A percentile compares a stretch with the other conserved stretches of the same genome.
phyloP scores from a whole-genome alignment of 2,888 invertebrate genomes.

The Syrista parreyssii region DNA sequence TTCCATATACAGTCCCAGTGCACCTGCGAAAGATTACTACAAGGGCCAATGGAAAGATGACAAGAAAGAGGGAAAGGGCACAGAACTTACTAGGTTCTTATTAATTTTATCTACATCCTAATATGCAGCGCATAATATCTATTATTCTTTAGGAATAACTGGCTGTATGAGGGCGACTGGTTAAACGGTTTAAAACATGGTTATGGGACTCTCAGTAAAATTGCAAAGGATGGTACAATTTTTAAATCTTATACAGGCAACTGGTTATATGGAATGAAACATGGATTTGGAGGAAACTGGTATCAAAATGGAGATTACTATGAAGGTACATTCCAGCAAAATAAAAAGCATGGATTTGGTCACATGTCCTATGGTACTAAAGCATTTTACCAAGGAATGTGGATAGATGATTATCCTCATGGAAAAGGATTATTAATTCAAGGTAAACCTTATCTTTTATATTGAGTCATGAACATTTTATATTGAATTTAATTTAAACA shows the following conservation, averaged over 20 bases:
- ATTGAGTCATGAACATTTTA: not conserved
- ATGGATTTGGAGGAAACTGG: conserved; percentile 71
- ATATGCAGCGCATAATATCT: not conserved
- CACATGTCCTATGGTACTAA: conserved; percentile 73
- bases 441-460: conserved; percentile 55
- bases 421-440: conserved; percentile 71
- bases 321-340: conserved; percentile 69
- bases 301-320: conserved; percentile 72
- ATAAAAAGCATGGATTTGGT: conserved; percentile 71
- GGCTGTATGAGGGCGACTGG: conserved; percentile 76
- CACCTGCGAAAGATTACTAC: conserved; percentile 60
- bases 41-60: conserved; percentile 74
- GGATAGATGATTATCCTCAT: conserved; percentile 67
- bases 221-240: conserved; percentile 21
- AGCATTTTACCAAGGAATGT: conserved; percentile 73
- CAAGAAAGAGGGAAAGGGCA: conserved; percentile 61
- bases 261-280: conserved; percentile 71
- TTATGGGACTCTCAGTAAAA: conserved; percentile 67
- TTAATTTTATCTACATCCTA: not conserved
- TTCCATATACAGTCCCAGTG: conserved; percentile 68
- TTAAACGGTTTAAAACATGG: conserved; percentile 70
- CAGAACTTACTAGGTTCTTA: conserved; percentile 34
- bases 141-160: not conserved
- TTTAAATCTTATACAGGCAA: conserved; percentile 69
- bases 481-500: conserved; percentile 31